Base-by-base conservation (phyloP, 2,113 vertebrate species). In the Salvator merianae region DNA sequence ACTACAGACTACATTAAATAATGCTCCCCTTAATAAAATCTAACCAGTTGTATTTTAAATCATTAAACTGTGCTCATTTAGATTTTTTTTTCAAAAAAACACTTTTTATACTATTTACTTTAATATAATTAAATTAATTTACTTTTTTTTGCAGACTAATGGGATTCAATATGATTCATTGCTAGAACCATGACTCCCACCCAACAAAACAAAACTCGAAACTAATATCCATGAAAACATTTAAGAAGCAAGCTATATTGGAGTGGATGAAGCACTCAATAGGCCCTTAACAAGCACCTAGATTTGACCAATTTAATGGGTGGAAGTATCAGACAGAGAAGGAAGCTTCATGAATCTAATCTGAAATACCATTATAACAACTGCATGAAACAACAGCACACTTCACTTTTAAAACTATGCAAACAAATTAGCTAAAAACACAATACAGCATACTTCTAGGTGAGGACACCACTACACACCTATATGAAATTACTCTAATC, bases 221-320 rank as follows among this genome's bases (percentile, higher is more conserved):
- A 28, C 22, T 40, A 32, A 43, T 1, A 0, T 69, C 72, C 0
- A 0, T 0, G 2, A 0, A 3, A 9, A 13, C 4, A 86, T 81
- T 2, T 28, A 14, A 24, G 0, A 0, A 12, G 18, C 50, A 82
- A 72, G 62, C 3, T 32, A 32, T 38, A 4, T 5, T 75, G 18
- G 13, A 63, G 14, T 71, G 18, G 53, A 5, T 65, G 50, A 26
- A 4, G 30, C 1, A 5, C 5, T 2, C n/a, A 50, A 13, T 7
- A 22, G 22, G 26, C 30, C 36, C 18, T 68, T 84, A n/a, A 40
- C 8, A 14, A 50, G 71, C n/a, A 71, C 13, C 68, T 12, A 32
- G n/a, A 71, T 59, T n/a, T 73, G 6, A 72, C 7, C 40, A 82
- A 40, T 73, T 72, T 6, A 26, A 65, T 28, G 26, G 50, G 32